Conservation (phyloP, 2,888 invertebrate species). For the Apodemia hepburni region DNA sequence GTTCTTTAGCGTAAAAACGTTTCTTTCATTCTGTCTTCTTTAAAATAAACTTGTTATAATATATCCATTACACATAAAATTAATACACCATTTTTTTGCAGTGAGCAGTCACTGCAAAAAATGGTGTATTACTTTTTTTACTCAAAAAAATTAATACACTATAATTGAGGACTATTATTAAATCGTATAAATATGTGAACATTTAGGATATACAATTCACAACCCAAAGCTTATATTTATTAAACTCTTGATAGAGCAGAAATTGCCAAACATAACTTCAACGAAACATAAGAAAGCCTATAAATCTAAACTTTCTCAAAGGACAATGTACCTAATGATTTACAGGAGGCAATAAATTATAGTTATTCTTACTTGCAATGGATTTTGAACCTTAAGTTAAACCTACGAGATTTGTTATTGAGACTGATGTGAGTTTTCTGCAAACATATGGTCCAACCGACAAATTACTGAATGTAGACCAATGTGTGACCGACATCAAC, state of each 20-base stretch:
- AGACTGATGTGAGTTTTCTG: constrained; percentile 1
- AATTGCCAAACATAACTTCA: constrained; percentile 9
- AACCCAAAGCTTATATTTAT: constrained; percentile 4
- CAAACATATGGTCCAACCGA: constrained; percentile 12
- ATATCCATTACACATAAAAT: too few relatives aligned
- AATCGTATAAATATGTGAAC: background rate
- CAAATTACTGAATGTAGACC: constrained; percentile 11
- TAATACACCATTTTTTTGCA: too few relatives aligned
- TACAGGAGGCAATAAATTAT: constrained; percentile 10
- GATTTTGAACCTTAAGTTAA: background rate
- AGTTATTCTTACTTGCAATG: background rate
- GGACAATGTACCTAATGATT: constrained; percentile 15
- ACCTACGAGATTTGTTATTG: too few relatives aligned
- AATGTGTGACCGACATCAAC: constrained; percentile 10
- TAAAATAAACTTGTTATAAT: too few relatives aligned
- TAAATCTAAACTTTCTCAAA: constrained; percentile 13
- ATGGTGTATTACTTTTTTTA: too few relatives aligned
- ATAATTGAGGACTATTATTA: background rate
- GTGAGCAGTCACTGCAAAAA: too few relatives aligned
- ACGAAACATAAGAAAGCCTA: constrained; percentile 13
- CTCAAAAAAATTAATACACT: background rate
- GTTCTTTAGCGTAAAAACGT: too few relatives aligned
- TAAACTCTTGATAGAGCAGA: constrained; percentile 5
- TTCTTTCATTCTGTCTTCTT: too few relatives aligned
- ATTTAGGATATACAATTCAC: background rate